Conservation (phyloP, 2,888 invertebrate species). For the Tricholauxania praeusta region DNA sequence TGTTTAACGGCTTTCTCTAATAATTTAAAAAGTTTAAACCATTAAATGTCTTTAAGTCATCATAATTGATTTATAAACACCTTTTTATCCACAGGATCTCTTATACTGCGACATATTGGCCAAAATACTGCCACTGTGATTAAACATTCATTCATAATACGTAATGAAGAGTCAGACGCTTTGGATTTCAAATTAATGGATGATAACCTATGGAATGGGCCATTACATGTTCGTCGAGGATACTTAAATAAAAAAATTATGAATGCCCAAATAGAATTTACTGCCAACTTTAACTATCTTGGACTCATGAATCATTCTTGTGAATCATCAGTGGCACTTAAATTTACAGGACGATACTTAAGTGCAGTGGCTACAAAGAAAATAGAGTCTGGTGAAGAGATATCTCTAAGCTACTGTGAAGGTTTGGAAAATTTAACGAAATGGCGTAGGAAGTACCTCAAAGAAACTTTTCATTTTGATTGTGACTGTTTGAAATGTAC, state of each 20-base stretch:
- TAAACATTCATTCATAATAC: slow-evolving; percentile 67
- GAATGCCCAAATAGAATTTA: slow-evolving; percentile 40
- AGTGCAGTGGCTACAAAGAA: slow-evolving; percentile 78
- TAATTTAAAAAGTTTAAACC: too few relatives aligned
- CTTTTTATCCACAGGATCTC: slow-evolving; percentile 69
- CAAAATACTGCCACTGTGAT: slow-evolving; percentile 83
- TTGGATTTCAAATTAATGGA: slow-evolving; percentile 48
- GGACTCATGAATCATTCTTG: slow-evolving; percentile 96
- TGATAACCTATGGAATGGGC: slow-evolving; percentile 53
- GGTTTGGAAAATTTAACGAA: slow-evolving; percentile 79
- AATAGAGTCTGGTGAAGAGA: slow-evolving; percentile 76
- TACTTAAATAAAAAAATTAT: slow-evolving; percentile 51
- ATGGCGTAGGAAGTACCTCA: slow-evolving; percentile 74
- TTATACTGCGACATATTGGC: slow-evolving; percentile 80
- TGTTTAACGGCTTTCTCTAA: too few relatives aligned
- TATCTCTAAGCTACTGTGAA: slow-evolving; percentile 91
- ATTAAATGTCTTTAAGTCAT: too few relatives aligned
- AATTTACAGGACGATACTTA: slow-evolving; percentile 78
- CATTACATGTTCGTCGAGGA: slow-evolving; percentile 53
- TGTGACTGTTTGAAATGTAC: slow-evolving; percentile 82
- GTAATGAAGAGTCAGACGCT: slow-evolving; percentile 69
- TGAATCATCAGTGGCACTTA: slow-evolving; percentile 82
- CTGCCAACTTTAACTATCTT: slow-evolving; percentile 85
- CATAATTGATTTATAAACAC: background rate
- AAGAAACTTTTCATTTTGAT: slow-evolving; percentile 81